A percentile compares a stretch with the other conserved stretches of the same genome.
Conservation (phyloP, 1,140 invertebrate genomes). For the Drosophila santomea region DNA sequence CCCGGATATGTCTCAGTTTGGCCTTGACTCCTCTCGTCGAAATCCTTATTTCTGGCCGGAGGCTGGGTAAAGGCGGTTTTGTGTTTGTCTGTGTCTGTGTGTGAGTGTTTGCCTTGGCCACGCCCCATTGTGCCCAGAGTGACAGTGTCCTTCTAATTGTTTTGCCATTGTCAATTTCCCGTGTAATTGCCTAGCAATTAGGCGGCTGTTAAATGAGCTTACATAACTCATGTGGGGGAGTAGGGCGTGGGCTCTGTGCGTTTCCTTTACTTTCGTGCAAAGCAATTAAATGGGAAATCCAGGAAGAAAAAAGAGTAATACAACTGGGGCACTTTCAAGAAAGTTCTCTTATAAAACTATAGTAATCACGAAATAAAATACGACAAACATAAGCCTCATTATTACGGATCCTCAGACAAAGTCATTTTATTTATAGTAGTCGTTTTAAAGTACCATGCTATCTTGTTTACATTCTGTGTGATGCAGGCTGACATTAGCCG, state of each 20-base stretch:
- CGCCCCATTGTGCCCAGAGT: constrained; percentile 60
- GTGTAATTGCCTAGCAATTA: constrained; percentile 75
- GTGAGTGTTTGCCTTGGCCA: constrained; percentile 29
- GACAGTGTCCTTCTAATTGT: constrained; percentile 66
- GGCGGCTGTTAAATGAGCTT: constrained; percentile 57
- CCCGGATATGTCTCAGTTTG: constrained; percentile 37
- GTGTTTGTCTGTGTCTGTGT: constrained; percentile 5
- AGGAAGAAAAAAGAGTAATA: constrained; percentile 4
- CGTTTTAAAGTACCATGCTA: not conserved
- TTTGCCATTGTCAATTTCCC: constrained; percentile 75
- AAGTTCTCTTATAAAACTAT: not conserved
- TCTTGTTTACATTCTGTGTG: not conserved
- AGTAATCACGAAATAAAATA: too few relatives aligned
- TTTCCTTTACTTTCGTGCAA: constrained; percentile 18
- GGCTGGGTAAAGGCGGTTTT: not conserved
- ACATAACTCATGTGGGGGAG: constrained; percentile 53
- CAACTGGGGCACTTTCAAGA: not conserved
- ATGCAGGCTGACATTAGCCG: not conserved
- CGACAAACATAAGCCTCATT: not conserved
- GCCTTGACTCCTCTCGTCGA: constrained; percentile 47
- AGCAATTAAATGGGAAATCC: constrained; percentile 56
- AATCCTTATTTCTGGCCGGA: constrained; percentile 19
- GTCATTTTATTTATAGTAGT: not conserved
- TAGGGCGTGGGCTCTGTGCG: not conserved
- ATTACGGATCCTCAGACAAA: not conserved